phyloP scores from a whole-genome alignment of 1,140 invertebrate species.

The Tetramorium simillimum region DNA sequence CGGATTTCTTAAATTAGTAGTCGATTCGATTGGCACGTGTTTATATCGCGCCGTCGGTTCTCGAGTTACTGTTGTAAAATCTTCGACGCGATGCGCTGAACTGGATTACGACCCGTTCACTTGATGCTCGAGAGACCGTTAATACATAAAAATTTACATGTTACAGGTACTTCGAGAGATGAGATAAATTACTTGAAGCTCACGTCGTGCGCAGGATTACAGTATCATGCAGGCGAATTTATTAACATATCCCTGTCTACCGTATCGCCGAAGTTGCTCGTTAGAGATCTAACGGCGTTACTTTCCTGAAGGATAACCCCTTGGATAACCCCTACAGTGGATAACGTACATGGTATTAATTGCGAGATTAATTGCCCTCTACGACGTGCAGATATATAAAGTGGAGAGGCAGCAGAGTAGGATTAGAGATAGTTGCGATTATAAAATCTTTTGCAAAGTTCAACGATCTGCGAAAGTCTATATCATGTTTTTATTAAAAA shows the following conservation, averaged over 20 bases:
- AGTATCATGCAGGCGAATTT: slow-evolving; percentile 5
- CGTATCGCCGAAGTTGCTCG: slow-evolving; percentile 5
- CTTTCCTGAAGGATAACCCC: slow-evolving; percentile 6
- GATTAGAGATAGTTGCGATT: neutral
- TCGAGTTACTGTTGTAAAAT: slow-evolving; percentile 4
- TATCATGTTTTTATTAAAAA: neutral
- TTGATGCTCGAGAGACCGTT: neutral
- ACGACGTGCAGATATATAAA: neutral
- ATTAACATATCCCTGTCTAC: slow-evolving; percentile 34
- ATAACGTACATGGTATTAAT: slow-evolving; percentile 42
- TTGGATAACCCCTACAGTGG: neutral
- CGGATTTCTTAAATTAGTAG: neutral
- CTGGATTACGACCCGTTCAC: neutral
- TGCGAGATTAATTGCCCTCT: slow-evolving; percentile 62
- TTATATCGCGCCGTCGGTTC: neutral
- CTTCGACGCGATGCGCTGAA: neutral
- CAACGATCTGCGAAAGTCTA: neutral
- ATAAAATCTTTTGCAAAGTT: slow-evolving; percentile 14
- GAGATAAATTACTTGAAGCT: neutral
- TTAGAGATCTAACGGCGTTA: slow-evolving; percentile 42
- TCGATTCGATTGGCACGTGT: neutral
- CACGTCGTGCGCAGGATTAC: neutral
- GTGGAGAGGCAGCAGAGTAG: neutral
- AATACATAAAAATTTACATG: slow-evolving; percentile 23
- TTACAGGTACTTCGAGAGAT: neutral